Percentiles rank a stretch among this genome's conserved stretches.
These are phyloP conservation scores for Leucania comma DNA, from an alignment of 2,888 invertebrate genomes.

Conservation along the genomic window DNA sequence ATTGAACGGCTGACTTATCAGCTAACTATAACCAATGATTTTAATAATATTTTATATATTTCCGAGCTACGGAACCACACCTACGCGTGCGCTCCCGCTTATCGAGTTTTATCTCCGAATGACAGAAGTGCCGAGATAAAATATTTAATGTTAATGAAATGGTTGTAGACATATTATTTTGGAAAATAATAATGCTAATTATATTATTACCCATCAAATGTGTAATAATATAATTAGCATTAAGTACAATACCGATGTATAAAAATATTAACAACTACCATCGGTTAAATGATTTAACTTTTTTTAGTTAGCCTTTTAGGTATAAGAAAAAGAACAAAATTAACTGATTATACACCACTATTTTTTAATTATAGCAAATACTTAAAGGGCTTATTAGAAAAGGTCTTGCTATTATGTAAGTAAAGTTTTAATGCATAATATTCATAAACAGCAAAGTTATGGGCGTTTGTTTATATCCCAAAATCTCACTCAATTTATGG, in stretches of 20 bases:
- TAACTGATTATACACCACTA: too few species aligned
- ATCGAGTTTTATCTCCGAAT: conserved; percentile 47
- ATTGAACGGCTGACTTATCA: not conserved
- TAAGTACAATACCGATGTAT: not conserved
- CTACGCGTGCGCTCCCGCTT: conserved; percentile 1
- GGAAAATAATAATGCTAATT: conserved; percentile 10
- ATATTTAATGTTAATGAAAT: conserved; percentile 43
- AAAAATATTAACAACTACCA: too few species aligned
- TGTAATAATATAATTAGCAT: too few species aligned
- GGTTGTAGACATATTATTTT: conserved; percentile 26
- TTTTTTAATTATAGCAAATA: too few species aligned
- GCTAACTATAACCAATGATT: not conserved
- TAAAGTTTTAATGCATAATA: too few species aligned
- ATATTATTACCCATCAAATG: conserved; percentile 9
- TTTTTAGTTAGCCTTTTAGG: too few species aligned
- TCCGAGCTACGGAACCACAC: conserved; percentile 15
- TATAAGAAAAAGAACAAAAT: not conserved
- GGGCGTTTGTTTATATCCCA: too few species aligned
- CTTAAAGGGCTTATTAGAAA: too few species aligned
- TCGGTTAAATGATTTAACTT: not conserved
- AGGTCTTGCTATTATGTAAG: too few species aligned
- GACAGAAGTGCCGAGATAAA: conserved; percentile 38
- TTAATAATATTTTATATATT: not conserved
- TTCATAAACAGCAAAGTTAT: too few species aligned
- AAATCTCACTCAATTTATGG: too few species aligned